Percentiles rank a stretch among this genome's conserved stretches.
Evolutionary conservation across 2,888 invertebrate genomes (phyloP).

Genomic region (Caradrina kadenii): DNA sequence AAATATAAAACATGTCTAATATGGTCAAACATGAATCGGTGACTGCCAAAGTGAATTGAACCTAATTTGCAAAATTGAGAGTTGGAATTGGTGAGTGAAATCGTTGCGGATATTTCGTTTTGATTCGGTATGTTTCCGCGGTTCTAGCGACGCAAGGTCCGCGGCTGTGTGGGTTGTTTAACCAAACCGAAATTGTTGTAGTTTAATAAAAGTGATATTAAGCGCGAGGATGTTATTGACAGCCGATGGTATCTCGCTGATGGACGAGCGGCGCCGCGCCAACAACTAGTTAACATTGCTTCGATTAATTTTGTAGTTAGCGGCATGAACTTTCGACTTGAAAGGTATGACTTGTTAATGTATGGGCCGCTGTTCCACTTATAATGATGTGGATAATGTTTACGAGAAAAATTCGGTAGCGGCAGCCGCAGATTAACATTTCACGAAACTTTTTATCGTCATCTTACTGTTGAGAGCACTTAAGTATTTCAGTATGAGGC

Average conservation of each 20-base stretch:
- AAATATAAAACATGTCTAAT: conserved; percentile 71
- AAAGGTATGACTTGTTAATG: conserved; percentile 28
- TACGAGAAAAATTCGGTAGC: not conserved
- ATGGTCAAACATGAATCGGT: conserved; percentile 56
- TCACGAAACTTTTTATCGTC: not conserved
- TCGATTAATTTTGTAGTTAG: conserved; percentile 39
- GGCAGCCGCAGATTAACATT: not conserved
- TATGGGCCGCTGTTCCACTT: conserved; percentile 12
- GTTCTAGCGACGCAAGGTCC: conserved; percentile 74
- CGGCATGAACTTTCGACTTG: conserved; percentile 23
- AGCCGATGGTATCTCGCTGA: conserved; percentile 72
- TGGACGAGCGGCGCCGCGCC: conserved; percentile 63
- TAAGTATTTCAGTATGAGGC: too few relatives aligned
- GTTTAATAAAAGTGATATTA: conserved; percentile 89
- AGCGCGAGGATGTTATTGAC: conserved; percentile 83
- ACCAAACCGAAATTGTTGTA: conserved; percentile 86
- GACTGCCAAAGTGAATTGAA: conserved; percentile 57
- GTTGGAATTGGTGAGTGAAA: conserved; percentile 48
- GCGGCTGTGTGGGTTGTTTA: conserved; percentile 86
- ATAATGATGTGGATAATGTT: conserved; percentile 3
- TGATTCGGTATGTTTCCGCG: conserved; percentile 40
- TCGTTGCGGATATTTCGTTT: conserved; percentile 52
- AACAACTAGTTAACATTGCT: conserved; percentile 43
- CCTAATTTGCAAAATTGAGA: conserved; percentile 48
- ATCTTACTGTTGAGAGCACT: not conserved